Base-by-base conservation (phyloP, 2,888 invertebrate genomes). In the Priocnemis perturbator region DNA sequence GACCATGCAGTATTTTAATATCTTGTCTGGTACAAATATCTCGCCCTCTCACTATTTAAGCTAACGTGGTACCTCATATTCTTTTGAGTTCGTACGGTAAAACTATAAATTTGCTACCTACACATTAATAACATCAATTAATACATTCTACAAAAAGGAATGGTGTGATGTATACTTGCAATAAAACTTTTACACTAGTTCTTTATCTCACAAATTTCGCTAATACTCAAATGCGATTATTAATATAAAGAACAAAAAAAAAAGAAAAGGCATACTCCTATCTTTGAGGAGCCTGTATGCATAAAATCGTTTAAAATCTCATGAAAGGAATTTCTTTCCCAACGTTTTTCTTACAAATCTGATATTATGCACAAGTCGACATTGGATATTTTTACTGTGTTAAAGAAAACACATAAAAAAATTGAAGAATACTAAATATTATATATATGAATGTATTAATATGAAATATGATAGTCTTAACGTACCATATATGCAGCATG, bases 401-500 rank as follows among this genome's bases (percentile, higher is more conserved):
- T 19, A 55, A 58, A 69, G 58, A 63, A 17, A 64, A 61, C 61
- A 65, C 64, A 71, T 63, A 62, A 60, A 69, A 69, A 74, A 61
- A 19, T 60, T 67, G 74, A 79, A 82, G 77, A 78, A 83, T 77
- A 77, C 69, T 77, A 76, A 82, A 80, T 70, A 73, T 82, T 77
- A 74, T 67, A 81, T 71, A 73, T 79, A 76, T 72, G 74, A 84
- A 81, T 82, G 81, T 82, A 79, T 77, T 76, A 74, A 84, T 71
- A 69, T 60, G 64, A 79, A 78, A 67, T 70, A 71, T 76, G 77
- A 74, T 72, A 77, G 64, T 65, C 64, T 74, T 60, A 70, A 77
- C 70, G 74, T 81, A 78, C 79, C 69, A 73, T 75, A 74, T 79
- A 85, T 81, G 81, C 83, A 86, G 81, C 79, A 80, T 84, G 83